Evolutionary conservation across 2,113 vertebrate species (phyloP).

Genomic region (Peucedramus taeniatus): DNA sequence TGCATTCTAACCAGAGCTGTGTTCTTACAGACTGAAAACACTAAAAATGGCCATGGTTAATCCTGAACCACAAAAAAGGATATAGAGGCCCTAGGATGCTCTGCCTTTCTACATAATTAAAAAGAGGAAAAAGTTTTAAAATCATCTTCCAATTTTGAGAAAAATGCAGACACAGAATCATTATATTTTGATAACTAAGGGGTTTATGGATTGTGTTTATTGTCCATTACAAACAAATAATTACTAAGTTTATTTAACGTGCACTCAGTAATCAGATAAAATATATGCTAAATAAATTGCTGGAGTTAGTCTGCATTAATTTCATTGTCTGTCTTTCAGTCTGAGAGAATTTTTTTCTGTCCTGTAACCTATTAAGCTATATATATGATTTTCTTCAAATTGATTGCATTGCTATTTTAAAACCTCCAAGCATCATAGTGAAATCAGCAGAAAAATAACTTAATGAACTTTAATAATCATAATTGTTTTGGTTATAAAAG

Average conservation of each 20-base stretch:
- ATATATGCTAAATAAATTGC: background rate
- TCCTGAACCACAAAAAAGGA: background rate
- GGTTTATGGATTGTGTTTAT: background rate
- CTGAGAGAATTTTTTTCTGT: background rate
- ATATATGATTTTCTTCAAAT: background rate
- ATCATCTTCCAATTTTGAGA: background rate
- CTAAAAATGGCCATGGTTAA: background rate
- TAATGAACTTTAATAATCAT: constrained; percentile 41
- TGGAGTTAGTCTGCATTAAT: background rate
- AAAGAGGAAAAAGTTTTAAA: background rate
- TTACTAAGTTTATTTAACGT: background rate
- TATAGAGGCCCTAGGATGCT: background rate
- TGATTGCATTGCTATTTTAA: constrained; percentile 33
- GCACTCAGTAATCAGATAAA: background rate
- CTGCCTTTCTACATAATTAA: background rate
- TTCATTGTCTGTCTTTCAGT: background rate
- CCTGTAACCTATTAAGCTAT: background rate
- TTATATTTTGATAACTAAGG: background rate
- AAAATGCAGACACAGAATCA: background rate
- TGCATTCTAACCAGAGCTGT: background rate
- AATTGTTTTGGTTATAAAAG: constrained; percentile 43
- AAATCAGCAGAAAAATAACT: constrained; percentile 45
- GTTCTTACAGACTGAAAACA: background rate
- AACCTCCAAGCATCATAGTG: background rate
- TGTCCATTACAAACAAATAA: constrained; percentile 22